Evolutionary conservation across 2,113 vertebrate species (phyloP), one percentile per base, ranked within the genome.

Genomic region (Microcebus murinus): DNA sequence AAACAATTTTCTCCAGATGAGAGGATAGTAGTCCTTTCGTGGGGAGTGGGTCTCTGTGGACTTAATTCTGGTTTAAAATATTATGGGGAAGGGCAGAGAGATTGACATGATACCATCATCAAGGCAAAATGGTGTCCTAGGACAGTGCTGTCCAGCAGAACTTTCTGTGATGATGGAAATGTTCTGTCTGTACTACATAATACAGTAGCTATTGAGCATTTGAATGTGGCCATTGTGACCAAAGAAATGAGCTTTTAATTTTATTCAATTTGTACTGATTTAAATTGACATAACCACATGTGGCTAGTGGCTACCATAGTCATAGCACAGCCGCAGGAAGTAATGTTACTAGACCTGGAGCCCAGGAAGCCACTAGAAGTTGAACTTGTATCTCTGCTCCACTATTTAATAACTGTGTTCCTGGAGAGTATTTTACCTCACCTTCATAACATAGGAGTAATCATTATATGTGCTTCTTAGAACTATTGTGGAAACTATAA

Each of bases 1-100:
- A 92, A 89, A 93, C 42, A 92, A 25, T 93, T 95, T 96, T 97
- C 93, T 97, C 83, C 76, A 95, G 87, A 96, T 96, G 87, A 97
- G 59, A 90, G 39, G 21, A 81, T 95, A 6, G 70, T 77, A 89
- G 20, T 15, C 39, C 70, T 87, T 95, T 96, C 61, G 50, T 87
- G 48, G 27, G 29, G 36, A 23, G 12, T 88, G 63, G 55, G 77
- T 95, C 76, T 90, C 57, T 39, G 29, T 89, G n/a, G 86, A 52
- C 55, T 73, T 85, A 39, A 71, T 71, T 80, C 36, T 82, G 55
- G 39, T 87, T 71, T 80, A 74, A 48, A 70, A 65, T 59, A 83
- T 61, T 50, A 12, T 57, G 45, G 10, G 50, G 50, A 42, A 77
- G 34, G 8, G 39, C 52, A 63, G 63, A 59, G 34, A 96, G 31